Percentiles rank a stretch among this genome's conserved stretches.
Conservation (phyloP, 2,113 vertebrate genomes). For the Trogon surrucura region DNA sequence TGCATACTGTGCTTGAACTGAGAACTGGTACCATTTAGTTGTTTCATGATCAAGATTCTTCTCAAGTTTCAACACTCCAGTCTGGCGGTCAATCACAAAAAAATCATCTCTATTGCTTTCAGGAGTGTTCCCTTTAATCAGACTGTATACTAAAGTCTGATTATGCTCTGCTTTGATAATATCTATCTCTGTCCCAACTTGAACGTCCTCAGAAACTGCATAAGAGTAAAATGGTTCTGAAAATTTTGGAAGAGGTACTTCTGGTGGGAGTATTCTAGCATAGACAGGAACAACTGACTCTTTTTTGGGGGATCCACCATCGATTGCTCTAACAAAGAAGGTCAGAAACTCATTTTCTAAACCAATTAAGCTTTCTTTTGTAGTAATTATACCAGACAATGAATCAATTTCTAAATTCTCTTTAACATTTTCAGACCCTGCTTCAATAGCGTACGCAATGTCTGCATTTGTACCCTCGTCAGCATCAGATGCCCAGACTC, state of each 20-base stretch:
- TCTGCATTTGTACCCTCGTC: constrained; percentile 98
- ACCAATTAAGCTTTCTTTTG: constrained; percentile 95
- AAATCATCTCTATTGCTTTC: constrained; percentile 93
- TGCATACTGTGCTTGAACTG: constrained; percentile 79
- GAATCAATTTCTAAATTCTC: constrained; percentile 94
- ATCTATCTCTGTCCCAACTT: constrained; percentile 91
- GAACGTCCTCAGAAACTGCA: constrained; percentile 86
- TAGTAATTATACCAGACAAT: constrained; percentile 86
- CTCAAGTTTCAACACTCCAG: constrained; percentile 89
- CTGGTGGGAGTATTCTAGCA: constrained; percentile 87
- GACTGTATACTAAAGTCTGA: constrained; percentile 81
- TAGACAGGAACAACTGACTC: constrained; percentile 90
- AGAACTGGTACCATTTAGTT: constrained; percentile 96
- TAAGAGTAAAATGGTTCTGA: constrained; percentile 91
- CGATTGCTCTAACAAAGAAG: constrained; percentile 91
- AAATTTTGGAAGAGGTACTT: constrained; percentile 87
- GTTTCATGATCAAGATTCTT: constrained; percentile 93
- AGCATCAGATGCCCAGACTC: constrained; percentile 89
- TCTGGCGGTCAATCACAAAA: constrained; percentile 89
- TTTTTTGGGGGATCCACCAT: constrained; percentile 86
- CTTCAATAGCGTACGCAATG: constrained; percentile 87
- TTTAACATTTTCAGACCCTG: constrained; percentile 87
- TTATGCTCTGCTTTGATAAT: constrained; percentile 84
- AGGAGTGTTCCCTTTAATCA: constrained; percentile 88
- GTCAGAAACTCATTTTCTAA: constrained; percentile 91